phyloP scores from a whole-genome alignment of 2,888 invertebrate genomes.

The Eustalomyia histrio region DNA sequence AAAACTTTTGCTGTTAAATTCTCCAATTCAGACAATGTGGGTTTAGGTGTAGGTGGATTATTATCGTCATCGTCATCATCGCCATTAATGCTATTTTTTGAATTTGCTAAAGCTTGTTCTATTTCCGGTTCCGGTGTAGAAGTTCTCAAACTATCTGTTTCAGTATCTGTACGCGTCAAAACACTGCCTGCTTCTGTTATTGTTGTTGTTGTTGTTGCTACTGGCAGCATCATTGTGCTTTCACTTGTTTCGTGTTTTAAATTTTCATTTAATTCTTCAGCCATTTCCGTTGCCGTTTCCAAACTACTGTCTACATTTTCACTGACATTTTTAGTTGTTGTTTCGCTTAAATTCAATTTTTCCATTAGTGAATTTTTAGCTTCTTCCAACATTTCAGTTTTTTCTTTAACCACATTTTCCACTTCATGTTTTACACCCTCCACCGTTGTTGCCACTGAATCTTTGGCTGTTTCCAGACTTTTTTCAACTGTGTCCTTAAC shows the following conservation, averaged over 20 bases:
- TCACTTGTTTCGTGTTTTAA: background rate
- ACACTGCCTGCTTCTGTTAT: background rate
- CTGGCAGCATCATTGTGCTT: background rate
- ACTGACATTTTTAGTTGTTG: constrained; percentile 14
- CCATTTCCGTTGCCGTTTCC: constrained; percentile 4
- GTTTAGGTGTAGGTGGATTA: constrained; percentile 76
- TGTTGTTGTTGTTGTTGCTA: no score
- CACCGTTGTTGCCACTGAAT: constrained; percentile 72
- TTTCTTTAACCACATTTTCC: constrained; percentile 72
- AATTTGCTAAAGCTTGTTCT: constrained; percentile 75
- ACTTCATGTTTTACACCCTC: constrained; percentile 74
- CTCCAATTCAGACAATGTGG: constrained; percentile 75
- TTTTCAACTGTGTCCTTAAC: constrained; percentile 70
- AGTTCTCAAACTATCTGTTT: constrained; percentile 77
- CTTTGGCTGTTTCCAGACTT: constrained; percentile 74
- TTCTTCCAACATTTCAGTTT: constrained; percentile 71
- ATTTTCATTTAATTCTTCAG: constrained; percentile 6
- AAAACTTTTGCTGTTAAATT: constrained; percentile 65
- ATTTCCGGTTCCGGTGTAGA: constrained; percentile 79
- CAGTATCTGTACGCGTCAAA: constrained; percentile 68
- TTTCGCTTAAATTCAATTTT: constrained; percentile 71
- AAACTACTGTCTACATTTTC: background rate
- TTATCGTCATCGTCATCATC: constrained; percentile 53
- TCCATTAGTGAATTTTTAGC: constrained; percentile 73
- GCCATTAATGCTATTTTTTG: constrained; percentile 10